Percentiles rank a stretch among this genome's conserved stretches.
These are phyloP conservation scores for Agrochola litura DNA, from an alignment of 2,888 invertebrate genomes.

Conservation along the genomic window DNA sequence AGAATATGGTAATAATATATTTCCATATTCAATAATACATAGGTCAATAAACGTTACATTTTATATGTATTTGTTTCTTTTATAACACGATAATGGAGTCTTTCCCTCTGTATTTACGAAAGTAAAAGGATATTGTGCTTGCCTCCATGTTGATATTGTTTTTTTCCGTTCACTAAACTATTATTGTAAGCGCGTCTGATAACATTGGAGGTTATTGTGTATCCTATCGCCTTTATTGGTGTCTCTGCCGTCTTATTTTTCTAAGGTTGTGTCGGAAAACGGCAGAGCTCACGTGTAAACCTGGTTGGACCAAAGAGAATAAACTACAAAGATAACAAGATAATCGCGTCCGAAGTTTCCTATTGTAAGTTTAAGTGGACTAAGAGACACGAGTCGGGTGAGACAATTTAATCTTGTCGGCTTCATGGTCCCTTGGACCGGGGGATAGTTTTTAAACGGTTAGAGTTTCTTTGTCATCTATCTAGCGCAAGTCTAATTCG, in stretches of 20 bases:
- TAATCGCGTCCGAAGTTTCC: slow-evolving; percentile 83
- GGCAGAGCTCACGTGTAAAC: slow-evolving; percentile 52
- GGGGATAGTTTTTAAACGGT: slow-evolving; percentile 82
- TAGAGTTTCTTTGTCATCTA: slow-evolving; percentile 81
- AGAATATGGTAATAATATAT: slow-evolving; percentile 34
- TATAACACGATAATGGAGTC: slow-evolving; percentile 50
- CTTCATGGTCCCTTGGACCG: slow-evolving; percentile 76
- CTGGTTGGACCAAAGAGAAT: slow-evolving; percentile 67
- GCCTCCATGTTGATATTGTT: slow-evolving; percentile 49
- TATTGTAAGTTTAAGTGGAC: slow-evolving; percentile 82
- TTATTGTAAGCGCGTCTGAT: slow-evolving; percentile 59
- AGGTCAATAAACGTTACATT: slow-evolving; percentile 44
- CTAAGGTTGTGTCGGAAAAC: slow-evolving; percentile 54
- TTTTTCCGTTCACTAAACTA: slow-evolving; percentile 54
- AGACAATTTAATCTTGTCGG: slow-evolving; percentile 86
- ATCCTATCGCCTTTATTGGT: slow-evolving; percentile 42
- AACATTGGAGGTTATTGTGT: slow-evolving; percentile 56
- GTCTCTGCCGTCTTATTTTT: slow-evolving; percentile 46
- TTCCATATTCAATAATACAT: slow-evolving; percentile 46
- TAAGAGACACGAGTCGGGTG: slow-evolving; percentile 78
- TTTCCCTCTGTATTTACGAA: slow-evolving; percentile 50
- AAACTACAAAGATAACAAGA: slow-evolving; percentile 83
- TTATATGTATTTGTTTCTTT: slow-evolving; percentile 46
- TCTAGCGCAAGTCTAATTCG: slow-evolving; percentile 75
- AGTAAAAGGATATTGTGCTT: slow-evolving; percentile 42